These are phyloP conservation scores for Hippoglossus stenolepis DNA, from an alignment of 2,113 vertebrate genomes.

Conservation along the genomic window DNA sequence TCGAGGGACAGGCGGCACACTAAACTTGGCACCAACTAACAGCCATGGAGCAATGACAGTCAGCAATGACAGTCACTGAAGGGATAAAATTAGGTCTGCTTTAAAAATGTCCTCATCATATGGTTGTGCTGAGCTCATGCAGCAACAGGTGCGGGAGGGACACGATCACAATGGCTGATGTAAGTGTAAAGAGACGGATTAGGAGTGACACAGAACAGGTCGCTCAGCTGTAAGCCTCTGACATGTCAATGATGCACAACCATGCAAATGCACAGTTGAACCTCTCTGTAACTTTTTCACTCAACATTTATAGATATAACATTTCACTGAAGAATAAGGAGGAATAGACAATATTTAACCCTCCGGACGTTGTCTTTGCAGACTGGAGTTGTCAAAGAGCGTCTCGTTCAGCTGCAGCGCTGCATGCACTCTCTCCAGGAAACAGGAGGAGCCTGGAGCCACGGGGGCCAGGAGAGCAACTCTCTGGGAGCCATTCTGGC, in stretches of 20 bases:
- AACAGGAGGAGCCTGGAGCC: slow-evolving; percentile 65
- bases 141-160: slow-evolving; percentile 70
- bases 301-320: not conserved
- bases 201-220: slow-evolving; percentile 27
- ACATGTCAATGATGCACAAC: not conserved
- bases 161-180: slow-evolving; percentile 59
- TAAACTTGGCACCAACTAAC: slow-evolving; percentile 63
- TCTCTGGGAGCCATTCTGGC: slow-evolving; percentile 82
- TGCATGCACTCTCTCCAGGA: slow-evolving; percentile 82
- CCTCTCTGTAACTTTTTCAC: not conserved
- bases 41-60: slow-evolving; percentile 46
- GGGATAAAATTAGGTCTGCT: slow-evolving; percentile 71
- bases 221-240: not conserved
- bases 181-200: slow-evolving; percentile 62
- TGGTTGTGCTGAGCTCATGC: slow-evolving; percentile 71
- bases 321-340: not conserved
- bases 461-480: slow-evolving; percentile 56
- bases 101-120: slow-evolving; percentile 74
- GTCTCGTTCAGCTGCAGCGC: slow-evolving; percentile 79
- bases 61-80: slow-evolving; percentile 56
- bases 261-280: not conserved
- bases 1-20: slow-evolving; percentile 48
- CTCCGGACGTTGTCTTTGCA: slow-evolving; percentile 52
- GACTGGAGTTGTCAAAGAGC: slow-evolving; percentile 73
- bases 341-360: not conserved